These are phyloP conservation scores for Drosophila subquinaria DNA, from an alignment of 2,888 invertebrate species.

Conservation along the genomic window DNA sequence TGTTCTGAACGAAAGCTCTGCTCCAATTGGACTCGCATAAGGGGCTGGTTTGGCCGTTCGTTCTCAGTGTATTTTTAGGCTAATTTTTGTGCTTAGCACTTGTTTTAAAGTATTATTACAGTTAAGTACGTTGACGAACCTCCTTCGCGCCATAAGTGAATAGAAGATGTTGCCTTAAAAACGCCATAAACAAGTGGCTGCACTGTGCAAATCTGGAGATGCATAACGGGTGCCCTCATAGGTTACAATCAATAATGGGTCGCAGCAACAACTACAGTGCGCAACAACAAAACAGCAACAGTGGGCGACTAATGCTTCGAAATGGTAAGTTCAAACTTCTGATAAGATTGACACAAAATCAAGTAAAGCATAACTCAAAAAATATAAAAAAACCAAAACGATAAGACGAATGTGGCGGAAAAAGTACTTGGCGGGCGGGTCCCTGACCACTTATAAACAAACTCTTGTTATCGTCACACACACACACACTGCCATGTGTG, in stretches of 20 bases:
- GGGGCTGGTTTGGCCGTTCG: constrained; percentile 32
- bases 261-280: constrained; percentile 37
- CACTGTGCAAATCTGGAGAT: constrained; percentile 7
- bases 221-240: constrained; percentile 38
- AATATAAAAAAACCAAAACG: constrained; percentile 6
- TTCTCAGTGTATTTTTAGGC: constrained; percentile 37
- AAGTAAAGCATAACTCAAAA: constrained; percentile 8
- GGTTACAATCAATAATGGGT: constrained; percentile 50
- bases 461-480: constrained; percentile 33
- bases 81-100: constrained; percentile 15
- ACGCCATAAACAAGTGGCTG: constrained; percentile 15
- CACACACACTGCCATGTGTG: constrained; percentile 2
- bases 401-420: constrained; percentile 48
- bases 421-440: constrained; percentile 24
- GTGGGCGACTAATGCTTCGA: constrained; percentile 34
- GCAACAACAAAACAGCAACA: constrained; percentile 31
- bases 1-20: background rate
- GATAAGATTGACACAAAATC: constrained; percentile 28
- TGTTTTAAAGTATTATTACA: constrained; percentile 18
- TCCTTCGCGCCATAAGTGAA: constrained; percentile 5
- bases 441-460: constrained; percentile 41
- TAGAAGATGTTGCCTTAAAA: constrained; percentile 34
- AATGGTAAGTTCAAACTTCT: constrained; percentile 56
- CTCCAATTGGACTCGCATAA: constrained; percentile 25
- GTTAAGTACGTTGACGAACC: constrained; percentile 9